Evolutionary conservation across 2,888 invertebrate species (phyloP).

Genomic region (Coleophora deauratella): DNA sequence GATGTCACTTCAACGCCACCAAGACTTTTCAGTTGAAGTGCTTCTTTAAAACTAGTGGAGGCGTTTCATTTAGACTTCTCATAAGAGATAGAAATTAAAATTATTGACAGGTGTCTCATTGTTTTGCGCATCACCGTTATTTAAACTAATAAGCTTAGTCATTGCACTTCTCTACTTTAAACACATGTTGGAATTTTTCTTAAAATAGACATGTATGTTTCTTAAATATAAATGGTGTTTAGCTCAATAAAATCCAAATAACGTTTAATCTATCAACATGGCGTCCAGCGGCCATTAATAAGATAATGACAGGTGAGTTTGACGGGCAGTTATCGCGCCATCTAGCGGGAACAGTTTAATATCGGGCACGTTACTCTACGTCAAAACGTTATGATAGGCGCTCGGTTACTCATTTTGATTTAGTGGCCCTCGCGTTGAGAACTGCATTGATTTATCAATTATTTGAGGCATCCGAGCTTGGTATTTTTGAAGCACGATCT

Average conservation of each 20-base stretch:
- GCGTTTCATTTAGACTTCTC: too few species aligned
- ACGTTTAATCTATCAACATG: conserved; percentile 53
- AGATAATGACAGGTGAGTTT: conserved; percentile 66
- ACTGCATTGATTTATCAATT: conserved; percentile 72
- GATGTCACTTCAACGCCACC: not conserved
- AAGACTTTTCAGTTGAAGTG: too few species aligned
- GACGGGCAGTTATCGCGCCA: conserved; percentile 69
- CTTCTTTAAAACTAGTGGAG: too few species aligned
- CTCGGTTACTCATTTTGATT: conserved; percentile 58
- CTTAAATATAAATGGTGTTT: too few species aligned
- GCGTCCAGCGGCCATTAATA: conserved; percentile 56
- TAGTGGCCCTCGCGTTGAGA: conserved; percentile 59
- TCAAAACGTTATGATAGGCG: conserved; percentile 67
- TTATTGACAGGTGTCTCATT: conserved; percentile 7
- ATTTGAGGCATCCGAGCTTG: conserved; percentile 61
- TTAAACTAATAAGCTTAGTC: conserved; percentile 1
- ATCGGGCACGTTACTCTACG: conserved; percentile 59
- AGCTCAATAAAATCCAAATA: conserved; percentile 45
- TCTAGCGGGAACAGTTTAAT: conserved; percentile 66
- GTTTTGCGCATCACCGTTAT: conserved; percentile 10
- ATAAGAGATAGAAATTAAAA: conserved; percentile 2
- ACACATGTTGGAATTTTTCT: too few species aligned
- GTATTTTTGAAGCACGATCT: conserved; percentile 66
- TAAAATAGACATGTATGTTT: too few species aligned
- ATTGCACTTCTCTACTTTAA: too few species aligned